Percentiles rank a stretch among this genome's conserved stretches.
phyloP scores from a whole-genome alignment of 2,113 vertebrate species.

The Neodon shergylaensis region DNA sequence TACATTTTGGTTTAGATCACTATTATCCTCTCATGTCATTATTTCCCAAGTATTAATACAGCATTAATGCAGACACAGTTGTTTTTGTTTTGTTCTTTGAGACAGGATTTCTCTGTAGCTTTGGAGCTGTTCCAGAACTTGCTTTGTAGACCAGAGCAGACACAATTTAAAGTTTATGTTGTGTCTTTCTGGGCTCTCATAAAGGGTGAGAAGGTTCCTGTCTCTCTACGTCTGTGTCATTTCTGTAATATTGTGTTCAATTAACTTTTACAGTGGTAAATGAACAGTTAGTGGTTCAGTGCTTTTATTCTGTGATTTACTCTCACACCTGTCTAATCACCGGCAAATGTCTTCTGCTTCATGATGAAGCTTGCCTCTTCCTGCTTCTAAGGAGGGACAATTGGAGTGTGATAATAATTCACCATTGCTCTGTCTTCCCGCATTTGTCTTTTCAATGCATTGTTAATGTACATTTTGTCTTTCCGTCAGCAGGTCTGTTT shows the following conservation, averaged over 20 bases:
- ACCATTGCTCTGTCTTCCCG: background rate
- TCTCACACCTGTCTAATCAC: slow-evolving; percentile 1
- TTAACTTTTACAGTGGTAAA: background rate
- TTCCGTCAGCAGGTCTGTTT: background rate
- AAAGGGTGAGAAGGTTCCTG: background rate
- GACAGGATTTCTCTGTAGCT: too few species aligned
- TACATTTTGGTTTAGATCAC: slow-evolving; percentile 21
- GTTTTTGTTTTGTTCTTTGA: background rate
- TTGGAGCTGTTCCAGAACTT: too few species aligned
- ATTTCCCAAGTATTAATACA: background rate
- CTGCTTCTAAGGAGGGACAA: slow-evolving; percentile 30
- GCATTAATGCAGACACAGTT: background rate
- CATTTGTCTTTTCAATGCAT: too few species aligned
- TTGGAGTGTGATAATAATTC: background rate
- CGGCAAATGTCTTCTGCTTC: background rate
- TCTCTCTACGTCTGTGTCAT: background rate
- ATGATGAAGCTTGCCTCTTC: background rate
- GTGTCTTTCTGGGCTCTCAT: background rate
- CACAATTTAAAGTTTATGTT: background rate
- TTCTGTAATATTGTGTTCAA: background rate
- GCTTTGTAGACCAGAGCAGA: background rate
- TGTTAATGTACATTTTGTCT: background rate
- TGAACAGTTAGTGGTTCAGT: background rate
- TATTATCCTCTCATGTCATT: slow-evolving; percentile 1
- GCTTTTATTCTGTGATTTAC: slow-evolving; percentile 32